phyloP scores from a whole-genome alignment of 2,888 invertebrate species.

The Volucella inflata region DNA sequence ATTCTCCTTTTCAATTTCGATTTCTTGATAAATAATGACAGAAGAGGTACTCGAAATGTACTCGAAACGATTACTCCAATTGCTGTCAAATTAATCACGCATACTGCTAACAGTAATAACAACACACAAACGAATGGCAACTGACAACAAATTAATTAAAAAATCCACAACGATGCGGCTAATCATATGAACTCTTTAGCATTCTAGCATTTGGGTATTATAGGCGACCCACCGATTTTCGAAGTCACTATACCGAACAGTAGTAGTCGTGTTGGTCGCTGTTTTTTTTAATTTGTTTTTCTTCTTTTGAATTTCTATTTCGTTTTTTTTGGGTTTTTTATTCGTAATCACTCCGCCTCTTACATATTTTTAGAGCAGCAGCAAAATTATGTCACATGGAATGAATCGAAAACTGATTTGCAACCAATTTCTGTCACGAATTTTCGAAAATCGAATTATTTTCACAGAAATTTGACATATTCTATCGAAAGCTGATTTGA shows the following conservation, averaged over 20 bases:
- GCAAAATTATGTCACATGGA: conserved; percentile 64
- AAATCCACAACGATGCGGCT: conserved; percentile 8
- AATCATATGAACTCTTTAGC: background rate
- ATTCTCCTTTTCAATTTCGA: too few relatives aligned
- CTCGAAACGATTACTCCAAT: conserved; percentile 28
- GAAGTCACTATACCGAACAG: background rate
- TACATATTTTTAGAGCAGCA: conserved; percentile 65
- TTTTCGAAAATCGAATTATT: background rate
- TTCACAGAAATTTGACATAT: background rate
- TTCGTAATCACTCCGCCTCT: conserved; percentile 21
- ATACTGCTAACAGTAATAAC: conserved; percentile 1
- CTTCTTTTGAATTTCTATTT: conserved; percentile 19
- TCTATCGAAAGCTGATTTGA: conserved; percentile 21
- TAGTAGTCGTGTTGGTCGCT: too few relatives aligned
- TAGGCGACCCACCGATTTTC: conserved; percentile 33
- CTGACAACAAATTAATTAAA: conserved; percentile 45
- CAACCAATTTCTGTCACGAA: conserved; percentile 1
- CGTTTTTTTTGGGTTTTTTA: conserved; percentile 14
- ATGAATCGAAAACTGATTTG: conserved; percentile 1
- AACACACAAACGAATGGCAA: conserved; percentile 4
- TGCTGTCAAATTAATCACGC: conserved; percentile 20
- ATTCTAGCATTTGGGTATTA: background rate
- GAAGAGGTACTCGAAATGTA: background rate
- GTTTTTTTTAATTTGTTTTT: background rate
- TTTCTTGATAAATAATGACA: conserved; percentile 16